Evolutionary conservation across 2,888 invertebrate species (phyloP), one percentile per base, ranked within the genome.

Genomic region (Drosophila kuntzei): DNA sequence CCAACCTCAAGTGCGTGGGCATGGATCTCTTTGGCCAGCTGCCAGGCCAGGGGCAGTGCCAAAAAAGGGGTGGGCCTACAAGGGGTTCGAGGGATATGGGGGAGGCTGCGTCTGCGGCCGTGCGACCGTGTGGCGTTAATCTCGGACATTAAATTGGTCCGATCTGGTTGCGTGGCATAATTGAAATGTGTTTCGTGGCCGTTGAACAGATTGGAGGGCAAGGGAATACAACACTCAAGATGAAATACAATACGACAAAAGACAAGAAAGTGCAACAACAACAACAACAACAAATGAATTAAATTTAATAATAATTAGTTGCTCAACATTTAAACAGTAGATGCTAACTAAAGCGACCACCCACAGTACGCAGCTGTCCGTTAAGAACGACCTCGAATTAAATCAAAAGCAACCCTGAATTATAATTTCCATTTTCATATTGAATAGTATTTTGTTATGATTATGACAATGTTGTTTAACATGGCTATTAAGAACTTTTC

Each of bases 161-260:
- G 84, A 72, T 82, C 76, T 71, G 61, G 70, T 80, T 73, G 82
- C 73, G 72, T 61, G 68, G 39, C 79, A 69, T 43, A 25, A 61
- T 71, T 74, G 5, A 59, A 51, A 43, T 55, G 49, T 49, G 36
- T 36, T 43, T 20, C 34, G 39, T 14, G 50, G 60, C 55, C 44
- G 29, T 61, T 36, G 16, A 60, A 22, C 55, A 53, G 55, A 63
- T 67, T 69, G 60, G 44, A 68, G 74, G 69, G 63, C 72, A 64
- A 63, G 62, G 63, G 53, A 44, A 53, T 37, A 39, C n/a, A n/a
- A 7, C 12, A 49, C 16, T 37, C 8, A 27, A 32, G 22, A 22
- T 47, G 53, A 58, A 58, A 63, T 44, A 25, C 37, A 64, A 63
- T 50, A 51, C 60, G 36, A 49, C 47, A 37, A 12, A 37, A n/a